Percentiles rank a stretch among this genome's conserved stretches.
Conservation (phyloP, 2,888 invertebrate genomes). For the Tetanocera ferruginea region DNA sequence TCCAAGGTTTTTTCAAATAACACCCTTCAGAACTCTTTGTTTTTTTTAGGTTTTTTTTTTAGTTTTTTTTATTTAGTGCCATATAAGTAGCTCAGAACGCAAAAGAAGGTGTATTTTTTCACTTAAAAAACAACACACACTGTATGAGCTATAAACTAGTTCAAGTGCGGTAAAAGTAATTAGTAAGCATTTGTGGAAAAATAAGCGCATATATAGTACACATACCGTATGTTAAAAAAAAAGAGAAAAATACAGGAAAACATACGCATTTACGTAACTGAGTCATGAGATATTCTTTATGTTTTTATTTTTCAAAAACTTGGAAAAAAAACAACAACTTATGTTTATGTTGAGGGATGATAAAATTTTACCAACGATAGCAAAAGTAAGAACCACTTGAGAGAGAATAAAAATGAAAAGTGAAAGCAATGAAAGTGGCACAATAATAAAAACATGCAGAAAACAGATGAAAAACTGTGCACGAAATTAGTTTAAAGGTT, state of each 20-base stretch:
- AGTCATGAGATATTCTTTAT: background rate
- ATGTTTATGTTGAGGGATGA: background rate
- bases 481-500: background rate
- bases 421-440: background rate
- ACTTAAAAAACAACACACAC: background rate
- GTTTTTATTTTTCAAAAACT: background rate
- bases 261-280: too few relatives aligned
- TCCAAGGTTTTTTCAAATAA: too few relatives aligned
- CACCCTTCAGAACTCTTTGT: too few relatives aligned
- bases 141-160: background rate
- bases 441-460: background rate
- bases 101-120: background rate
- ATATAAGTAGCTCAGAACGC: too few relatives aligned
- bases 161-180: constrained; percentile 26
- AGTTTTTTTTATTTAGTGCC: too few relatives aligned
- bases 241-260: background rate
- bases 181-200: constrained; percentile 24
- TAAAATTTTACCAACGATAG: background rate
- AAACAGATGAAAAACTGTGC: background rate
- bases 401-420: background rate
- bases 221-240: background rate
- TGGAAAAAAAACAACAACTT: background rate
- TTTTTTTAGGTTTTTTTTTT: too few relatives aligned
- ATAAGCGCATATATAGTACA: background rate
- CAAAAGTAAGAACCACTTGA: background rate